These are phyloP conservation scores for Drosophila dives DNA, from an alignment of 2,888 invertebrate genomes.

Conservation along the genomic window DNA sequence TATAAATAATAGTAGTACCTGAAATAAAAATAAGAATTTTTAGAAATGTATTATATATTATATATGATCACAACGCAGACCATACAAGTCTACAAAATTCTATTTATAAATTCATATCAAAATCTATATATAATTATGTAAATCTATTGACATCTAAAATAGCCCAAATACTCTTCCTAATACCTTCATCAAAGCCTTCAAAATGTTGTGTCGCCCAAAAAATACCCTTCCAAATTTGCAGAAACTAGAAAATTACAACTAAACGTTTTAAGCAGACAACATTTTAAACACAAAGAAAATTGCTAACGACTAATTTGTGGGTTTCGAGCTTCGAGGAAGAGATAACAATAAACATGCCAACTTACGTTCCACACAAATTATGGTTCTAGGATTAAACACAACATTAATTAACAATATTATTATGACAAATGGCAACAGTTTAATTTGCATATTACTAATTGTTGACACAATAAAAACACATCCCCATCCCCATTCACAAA, in stretches of 20 bases:
- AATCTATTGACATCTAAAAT: not conserved
- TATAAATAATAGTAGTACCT: not conserved
- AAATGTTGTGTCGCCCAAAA: not conserved
- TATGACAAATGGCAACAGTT: slow-evolving; percentile 38
- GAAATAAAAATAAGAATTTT: not conserved
- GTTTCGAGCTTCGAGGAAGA: not conserved
- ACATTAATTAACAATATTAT: slow-evolving; percentile 33
- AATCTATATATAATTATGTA: no score
- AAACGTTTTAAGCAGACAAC: not conserved
- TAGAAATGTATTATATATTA: no score
- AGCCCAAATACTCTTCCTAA: not conserved
- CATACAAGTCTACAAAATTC: no score
- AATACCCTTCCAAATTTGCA: not conserved
- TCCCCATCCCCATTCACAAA: not conserved
- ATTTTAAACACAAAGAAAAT: not conserved
- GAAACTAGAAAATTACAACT: not conserved
- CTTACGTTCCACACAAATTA: not conserved
- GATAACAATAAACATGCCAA: not conserved
- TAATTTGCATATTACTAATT: slow-evolving; percentile 63
- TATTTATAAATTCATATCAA: not conserved
- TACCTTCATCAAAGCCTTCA: not conserved
- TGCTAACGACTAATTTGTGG: not conserved
- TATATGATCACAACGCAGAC: no score
- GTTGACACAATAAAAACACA: slow-evolving; percentile 68
- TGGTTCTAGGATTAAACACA: not conserved